Base-by-base conservation (phyloP, 2,888 invertebrate genomes). In the Labia minor region DNA sequence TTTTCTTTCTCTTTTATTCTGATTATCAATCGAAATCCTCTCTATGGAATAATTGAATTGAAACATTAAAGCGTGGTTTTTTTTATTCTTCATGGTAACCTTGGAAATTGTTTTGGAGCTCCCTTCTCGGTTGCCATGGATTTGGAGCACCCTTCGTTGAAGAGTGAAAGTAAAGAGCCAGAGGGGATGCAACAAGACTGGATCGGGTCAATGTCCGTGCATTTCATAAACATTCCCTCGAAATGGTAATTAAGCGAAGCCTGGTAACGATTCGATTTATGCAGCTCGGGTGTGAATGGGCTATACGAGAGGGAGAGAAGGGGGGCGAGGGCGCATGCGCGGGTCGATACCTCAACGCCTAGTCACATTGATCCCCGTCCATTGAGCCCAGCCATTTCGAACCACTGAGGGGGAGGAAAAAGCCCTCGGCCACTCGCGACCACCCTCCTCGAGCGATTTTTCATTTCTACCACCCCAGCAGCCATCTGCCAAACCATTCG, bases 151-250 rank as follows among this genome's bases (percentile, higher is more conserved):
- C 49, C 49, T 16, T 49, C 49, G 6, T 8, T 49, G 8, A 14
- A 49, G 49, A 49, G 49, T 49, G 49, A 49, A 49, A 49, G 49
- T 49, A 49, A 33, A 49, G 49, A 49, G 49, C 14, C 14, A 49
- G 49, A 49, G 49, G n/a, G 49, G 16, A 49, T 49, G 49, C 14
- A 49, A 49, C 49, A 49, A 49, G 49, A 49, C n/a, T 11, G 49
- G 49, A 49, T 49, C 16, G 49, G 49, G 49, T 49, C 49, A 14
- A 49, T 49, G 49, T 3, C 49, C 49, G 49, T 49, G 49, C 49
- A 49, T 49, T 49, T 49, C 49, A 49, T 49, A 49, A 49, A 49
- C 49, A 49, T 49, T 49, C 49, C 49, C 49, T 49, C 16, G 14
- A 49, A 49, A 49, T 49, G 14, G 8, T 49, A 49, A 49, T 49